A percentile compares a stretch with the other conserved stretches of the same genome.
Evolutionary conservation across 2,797 vertebrate genomes (phyloP).

Genomic region (Rhinatrema bivittatum): DNA sequence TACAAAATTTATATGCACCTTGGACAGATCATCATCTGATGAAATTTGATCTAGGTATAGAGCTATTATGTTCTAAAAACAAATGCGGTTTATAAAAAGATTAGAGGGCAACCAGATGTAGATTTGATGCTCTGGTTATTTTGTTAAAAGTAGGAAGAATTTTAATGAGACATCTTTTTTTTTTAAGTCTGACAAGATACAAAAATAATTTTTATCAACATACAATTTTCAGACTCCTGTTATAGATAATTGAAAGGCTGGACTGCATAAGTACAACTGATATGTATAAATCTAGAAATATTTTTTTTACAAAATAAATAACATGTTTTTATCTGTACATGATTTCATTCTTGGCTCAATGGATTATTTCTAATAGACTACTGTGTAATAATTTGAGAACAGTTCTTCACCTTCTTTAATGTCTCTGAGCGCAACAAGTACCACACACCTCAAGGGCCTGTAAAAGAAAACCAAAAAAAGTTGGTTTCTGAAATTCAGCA

Average conservation of each 20-base stretch:
- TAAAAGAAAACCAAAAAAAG: constrained; percentile 18
- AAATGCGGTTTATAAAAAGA: no score
- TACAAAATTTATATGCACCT: no score
- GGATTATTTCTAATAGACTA: constrained; percentile 75
- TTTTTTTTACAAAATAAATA: background rate
- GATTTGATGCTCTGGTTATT: no score
- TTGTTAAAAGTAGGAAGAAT: background rate
- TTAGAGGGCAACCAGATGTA: no score
- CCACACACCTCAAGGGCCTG: constrained; percentile 74
- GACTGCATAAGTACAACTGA: no score
- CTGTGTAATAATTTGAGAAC: constrained; percentile 91
- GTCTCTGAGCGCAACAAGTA: constrained; percentile 78
- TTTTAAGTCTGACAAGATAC: background rate
- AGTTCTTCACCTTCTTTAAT: constrained; percentile 81
- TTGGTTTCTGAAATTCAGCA: background rate
- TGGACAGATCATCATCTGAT: no score
- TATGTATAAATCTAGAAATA: background rate
- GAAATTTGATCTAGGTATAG: no score
- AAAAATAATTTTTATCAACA: constrained; percentile 1
- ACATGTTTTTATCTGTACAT: constrained; percentile 7
- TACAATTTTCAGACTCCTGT: background rate
- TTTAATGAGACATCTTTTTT: constrained; percentile 3
- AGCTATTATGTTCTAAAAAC: no score
- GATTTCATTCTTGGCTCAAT: background rate
- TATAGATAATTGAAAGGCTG: background rate